phyloP scores from a whole-genome alignment of 2,888 invertebrate species.

The Leptinotarsa peninsularis region DNA sequence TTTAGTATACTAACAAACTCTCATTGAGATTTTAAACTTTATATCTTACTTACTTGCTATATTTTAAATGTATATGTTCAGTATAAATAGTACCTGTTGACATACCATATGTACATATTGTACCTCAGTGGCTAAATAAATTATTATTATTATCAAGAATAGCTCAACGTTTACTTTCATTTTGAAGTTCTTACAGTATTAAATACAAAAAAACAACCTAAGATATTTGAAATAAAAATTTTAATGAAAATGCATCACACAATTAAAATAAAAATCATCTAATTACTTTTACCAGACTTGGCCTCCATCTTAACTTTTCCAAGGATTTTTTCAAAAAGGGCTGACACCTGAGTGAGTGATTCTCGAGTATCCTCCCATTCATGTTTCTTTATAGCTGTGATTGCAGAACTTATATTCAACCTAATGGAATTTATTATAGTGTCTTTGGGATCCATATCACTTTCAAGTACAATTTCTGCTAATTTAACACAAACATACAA shows the following conservation, averaged over 20 bases:
- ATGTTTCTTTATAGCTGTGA: slow-evolving; percentile 65
- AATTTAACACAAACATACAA: slow-evolving; percentile 72
- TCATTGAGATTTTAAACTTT: too few relatives aligned
- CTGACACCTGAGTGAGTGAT: slow-evolving; percentile 58
- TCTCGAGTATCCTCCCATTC: slow-evolving; percentile 60
- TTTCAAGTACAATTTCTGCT: slow-evolving; percentile 71
- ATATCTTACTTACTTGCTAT: too few relatives aligned
- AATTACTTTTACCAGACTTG: slow-evolving; percentile 19
- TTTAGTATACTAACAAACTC: too few relatives aligned
- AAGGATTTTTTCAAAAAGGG: slow-evolving; percentile 49
- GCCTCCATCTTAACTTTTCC: slow-evolving; percentile 49
- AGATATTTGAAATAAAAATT: slow-evolving; percentile 4
- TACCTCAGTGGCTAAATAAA: too few relatives aligned
- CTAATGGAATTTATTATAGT: slow-evolving; percentile 58
- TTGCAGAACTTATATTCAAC: slow-evolving; percentile 60
- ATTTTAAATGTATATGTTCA: too few relatives aligned
- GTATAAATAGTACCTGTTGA: too few relatives aligned
- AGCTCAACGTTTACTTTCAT: too few relatives aligned
- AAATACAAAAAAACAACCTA: neutral
- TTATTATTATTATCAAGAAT: too few relatives aligned
- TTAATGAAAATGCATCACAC: slow-evolving; percentile 8
- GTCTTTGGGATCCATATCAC: slow-evolving; percentile 59
- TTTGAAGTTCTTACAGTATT: too few relatives aligned
- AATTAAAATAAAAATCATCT: slow-evolving; percentile 12
- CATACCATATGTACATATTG: too few relatives aligned